These are phyloP conservation scores for Beris chalybata DNA, from an alignment of 2,888 invertebrate species.

Conservation along the genomic window DNA sequence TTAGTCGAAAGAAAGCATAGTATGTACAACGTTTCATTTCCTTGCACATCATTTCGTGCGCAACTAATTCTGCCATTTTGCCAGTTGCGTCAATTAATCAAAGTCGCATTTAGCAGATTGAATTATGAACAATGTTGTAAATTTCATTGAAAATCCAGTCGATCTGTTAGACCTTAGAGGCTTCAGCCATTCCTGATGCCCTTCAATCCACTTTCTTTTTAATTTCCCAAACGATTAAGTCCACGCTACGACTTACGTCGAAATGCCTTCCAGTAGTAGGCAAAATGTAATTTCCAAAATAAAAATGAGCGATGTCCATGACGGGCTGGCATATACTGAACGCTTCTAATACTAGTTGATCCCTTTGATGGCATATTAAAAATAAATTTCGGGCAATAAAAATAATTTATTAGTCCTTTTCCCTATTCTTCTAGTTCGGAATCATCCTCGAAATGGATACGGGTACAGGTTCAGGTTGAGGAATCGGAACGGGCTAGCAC, in stretches of 20 bases:
- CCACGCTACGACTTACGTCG: slow-evolving; percentile 26
- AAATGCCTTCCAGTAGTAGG: neutral
- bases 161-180: too few species aligned
- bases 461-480: neutral
- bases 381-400: slow-evolving; percentile 37
- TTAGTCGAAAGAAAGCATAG: too few species aligned
- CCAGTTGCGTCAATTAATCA: too few species aligned
- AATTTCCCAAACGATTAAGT: slow-evolving; percentile 34
- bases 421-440: slow-evolving; percentile 9
- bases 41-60: too few species aligned
- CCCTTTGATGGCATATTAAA: slow-evolving; percentile 35
- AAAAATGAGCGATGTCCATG: slow-evolving; percentile 2
- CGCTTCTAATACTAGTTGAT: slow-evolving; percentile 35
- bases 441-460: neutral
- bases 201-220: slow-evolving; percentile 28
- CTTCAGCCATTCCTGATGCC: too few species aligned
- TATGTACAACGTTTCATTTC: too few species aligned
- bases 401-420: slow-evolving; percentile 35
- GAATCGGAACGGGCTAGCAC: too few species aligned
- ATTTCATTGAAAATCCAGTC: too few species aligned
- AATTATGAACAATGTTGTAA: too few species aligned
- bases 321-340: slow-evolving; percentile 24
- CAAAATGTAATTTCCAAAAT: too few species aligned
- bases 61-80: too few species aligned
- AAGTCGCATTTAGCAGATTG: too few species aligned